Percentiles rank a stretch among this genome's conserved stretches.
These are phyloP conservation scores for Tympanuchus pallidicinctus DNA, from an alignment of 2,113 vertebrate genomes.

Conservation along the genomic window DNA sequence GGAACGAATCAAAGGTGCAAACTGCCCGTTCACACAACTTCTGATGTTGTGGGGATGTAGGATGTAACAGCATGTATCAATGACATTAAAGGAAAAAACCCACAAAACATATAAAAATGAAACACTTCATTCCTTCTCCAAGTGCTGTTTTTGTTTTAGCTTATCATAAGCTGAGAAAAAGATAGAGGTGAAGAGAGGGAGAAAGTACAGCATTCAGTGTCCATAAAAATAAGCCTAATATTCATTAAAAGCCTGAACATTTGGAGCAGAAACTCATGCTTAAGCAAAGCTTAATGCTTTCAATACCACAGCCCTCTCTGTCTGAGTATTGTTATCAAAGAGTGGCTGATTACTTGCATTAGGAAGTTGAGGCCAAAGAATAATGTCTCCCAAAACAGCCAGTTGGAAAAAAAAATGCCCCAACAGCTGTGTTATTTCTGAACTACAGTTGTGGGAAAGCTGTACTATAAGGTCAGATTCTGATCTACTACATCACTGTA, in stretches of 20 bases:
- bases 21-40: background rate
- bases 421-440: conserved; percentile 31
- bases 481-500: background rate
- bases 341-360: background rate
- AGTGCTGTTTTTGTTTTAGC: background rate
- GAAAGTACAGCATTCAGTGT: background rate
- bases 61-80: background rate
- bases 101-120: fast-evolving
- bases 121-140: background rate
- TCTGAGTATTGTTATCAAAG: background rate
- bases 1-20: background rate
- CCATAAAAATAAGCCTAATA: background rate
- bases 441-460: conserved; percentile 11
- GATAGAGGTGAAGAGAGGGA: background rate
- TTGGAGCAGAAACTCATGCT: background rate
- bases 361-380: conserved; percentile 24
- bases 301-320: background rate
- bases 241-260: background rate
- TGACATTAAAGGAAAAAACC: too few species aligned
- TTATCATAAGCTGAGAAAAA: background rate
- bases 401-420: background rate
- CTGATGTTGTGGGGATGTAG: background rate
- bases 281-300: background rate
- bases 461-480: background rate
- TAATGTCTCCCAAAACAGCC: conserved; percentile 34